A percentile compares a stretch with the other conserved stretches of the same genome.
These are phyloP conservation scores for Platerodrilus igneus DNA, from an alignment of 2,888 invertebrate species.

Conservation along the genomic window DNA sequence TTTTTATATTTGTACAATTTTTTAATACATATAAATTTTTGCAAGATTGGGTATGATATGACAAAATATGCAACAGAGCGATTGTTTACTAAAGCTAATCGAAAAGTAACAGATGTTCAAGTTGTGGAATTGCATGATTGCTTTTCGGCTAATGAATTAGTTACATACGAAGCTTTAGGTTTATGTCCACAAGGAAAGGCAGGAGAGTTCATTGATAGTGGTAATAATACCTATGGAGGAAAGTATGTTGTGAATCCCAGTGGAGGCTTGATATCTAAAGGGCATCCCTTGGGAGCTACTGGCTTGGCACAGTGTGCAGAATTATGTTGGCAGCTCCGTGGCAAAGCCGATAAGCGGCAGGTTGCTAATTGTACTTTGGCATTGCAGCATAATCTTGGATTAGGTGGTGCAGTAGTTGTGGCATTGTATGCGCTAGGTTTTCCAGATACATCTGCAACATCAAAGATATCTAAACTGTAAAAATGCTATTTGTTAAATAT, in stretches of 20 bases:
- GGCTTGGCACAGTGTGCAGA: constrained; percentile 80
- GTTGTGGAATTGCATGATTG: constrained; percentile 97
- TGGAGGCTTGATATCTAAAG: constrained; percentile 98
- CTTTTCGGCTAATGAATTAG: constrained; percentile 94
- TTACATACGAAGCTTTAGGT: constrained; percentile 95
- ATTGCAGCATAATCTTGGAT: constrained; percentile 93
- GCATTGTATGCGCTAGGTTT: constrained; percentile 89
- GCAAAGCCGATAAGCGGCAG: constrained; percentile 71
- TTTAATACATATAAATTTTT: no score
- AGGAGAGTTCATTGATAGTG: constrained; percentile 85
- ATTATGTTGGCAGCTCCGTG: constrained; percentile 80
- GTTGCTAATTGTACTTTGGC: constrained; percentile 73
- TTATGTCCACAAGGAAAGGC: constrained; percentile 87
- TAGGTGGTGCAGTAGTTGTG: constrained; percentile 93
- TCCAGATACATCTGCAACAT: no score
- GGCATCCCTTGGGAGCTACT: constrained; percentile 95
- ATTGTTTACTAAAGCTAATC: constrained; percentile 69
- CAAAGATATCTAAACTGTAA: no score
- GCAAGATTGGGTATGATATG: constrained; percentile 86
- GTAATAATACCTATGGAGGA: constrained; percentile 96
- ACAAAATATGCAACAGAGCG: constrained; percentile 75
- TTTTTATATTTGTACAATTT: no score
- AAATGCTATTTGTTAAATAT: no score
- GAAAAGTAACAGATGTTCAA: constrained; percentile 77
- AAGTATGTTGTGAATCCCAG: constrained; percentile 97